Conservation (phyloP, 2,797 vertebrate genomes). For the Buceros bicornis region DNA sequence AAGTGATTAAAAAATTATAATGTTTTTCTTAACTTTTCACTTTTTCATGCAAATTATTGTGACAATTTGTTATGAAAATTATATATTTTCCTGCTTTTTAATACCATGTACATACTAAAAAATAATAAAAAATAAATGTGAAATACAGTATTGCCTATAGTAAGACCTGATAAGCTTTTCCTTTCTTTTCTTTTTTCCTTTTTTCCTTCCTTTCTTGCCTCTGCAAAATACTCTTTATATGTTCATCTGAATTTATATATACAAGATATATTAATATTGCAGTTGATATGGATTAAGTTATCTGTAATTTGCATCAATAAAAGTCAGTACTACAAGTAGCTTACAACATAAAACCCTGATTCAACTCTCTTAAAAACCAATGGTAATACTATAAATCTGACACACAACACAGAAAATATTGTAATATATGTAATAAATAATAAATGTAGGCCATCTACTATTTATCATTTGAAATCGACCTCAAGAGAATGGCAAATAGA, state of each 20-base stretch:
- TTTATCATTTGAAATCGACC: slow-evolving; percentile 1
- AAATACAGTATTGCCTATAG: neutral
- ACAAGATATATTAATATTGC: neutral
- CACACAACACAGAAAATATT: neutral
- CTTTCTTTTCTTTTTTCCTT: neutral
- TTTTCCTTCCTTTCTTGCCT: neutral
- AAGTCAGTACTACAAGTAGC: neutral
- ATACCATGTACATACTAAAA: neutral
- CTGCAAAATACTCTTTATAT: neutral
- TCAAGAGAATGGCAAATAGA: neutral
- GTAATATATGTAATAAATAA: neutral
- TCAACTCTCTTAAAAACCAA: neutral
- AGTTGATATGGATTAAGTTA: neutral
- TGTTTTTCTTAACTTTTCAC: neutral
- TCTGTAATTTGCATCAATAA: neutral
- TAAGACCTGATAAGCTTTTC: neutral
- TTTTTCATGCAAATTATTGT: neutral
- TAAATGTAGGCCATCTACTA: neutral
- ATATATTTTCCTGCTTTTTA: neutral
- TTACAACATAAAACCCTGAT: neutral
- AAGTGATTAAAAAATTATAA: neutral
- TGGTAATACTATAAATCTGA: neutral
- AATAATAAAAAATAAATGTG: neutral
- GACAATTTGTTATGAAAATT: neutral
- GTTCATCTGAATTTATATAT: neutral